Conservation (phyloP, 1,140 invertebrate genomes). For the Drosophila mayri region DNA sequence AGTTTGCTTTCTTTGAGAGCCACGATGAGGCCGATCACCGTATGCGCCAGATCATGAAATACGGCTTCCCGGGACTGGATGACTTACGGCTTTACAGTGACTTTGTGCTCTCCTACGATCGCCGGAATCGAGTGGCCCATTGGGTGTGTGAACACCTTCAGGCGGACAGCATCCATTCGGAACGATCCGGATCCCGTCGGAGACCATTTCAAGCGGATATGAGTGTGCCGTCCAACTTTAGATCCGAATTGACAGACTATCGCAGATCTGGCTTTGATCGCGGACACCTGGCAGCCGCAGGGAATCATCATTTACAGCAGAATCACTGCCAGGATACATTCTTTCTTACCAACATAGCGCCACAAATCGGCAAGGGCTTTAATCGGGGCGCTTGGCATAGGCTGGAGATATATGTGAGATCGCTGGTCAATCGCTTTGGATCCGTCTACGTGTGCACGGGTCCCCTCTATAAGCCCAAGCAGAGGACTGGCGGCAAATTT, state of each 20-base stretch:
- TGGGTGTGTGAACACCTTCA: conserved; percentile 99
- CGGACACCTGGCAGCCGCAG: conserved; percentile 98
- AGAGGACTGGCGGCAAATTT: conserved; percentile 92
- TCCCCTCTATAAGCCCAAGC: conserved; percentile 95
- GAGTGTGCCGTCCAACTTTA: conserved; percentile 91
- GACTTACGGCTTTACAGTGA: conserved; percentile 95
- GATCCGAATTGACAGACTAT: conserved; percentile 95
- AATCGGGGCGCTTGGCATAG: conserved; percentile 96
- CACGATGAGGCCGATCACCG: conserved; percentile 41
- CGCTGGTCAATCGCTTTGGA: conserved; percentile 91
- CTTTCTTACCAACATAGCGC: conserved; percentile 96
- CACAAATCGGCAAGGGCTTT: conserved; percentile 98
- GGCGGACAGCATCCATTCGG: conserved; percentile 1
- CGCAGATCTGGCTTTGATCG: conserved; percentile 96
- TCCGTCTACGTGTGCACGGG: conserved; percentile 98
- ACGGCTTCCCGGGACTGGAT: conserved; percentile 96
- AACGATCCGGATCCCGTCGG: conserved; percentile 88
- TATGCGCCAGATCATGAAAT: conserved; percentile 94
- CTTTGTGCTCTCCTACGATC: conserved; percentile 97
- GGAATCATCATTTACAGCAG: conserved; percentile 94
- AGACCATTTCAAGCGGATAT: conserved; percentile 94
- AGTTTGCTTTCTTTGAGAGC: conserved; percentile 55
- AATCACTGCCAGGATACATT: conserved; percentile 95
- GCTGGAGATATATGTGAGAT: conserved; percentile 77
- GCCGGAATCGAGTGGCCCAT: conserved; percentile 93